A percentile compares a stretch with the other conserved stretches of the same genome.
phyloP scores from a whole-genome alignment of 2,113 vertebrate species.

The Rhizomys pruinosus region DNA sequence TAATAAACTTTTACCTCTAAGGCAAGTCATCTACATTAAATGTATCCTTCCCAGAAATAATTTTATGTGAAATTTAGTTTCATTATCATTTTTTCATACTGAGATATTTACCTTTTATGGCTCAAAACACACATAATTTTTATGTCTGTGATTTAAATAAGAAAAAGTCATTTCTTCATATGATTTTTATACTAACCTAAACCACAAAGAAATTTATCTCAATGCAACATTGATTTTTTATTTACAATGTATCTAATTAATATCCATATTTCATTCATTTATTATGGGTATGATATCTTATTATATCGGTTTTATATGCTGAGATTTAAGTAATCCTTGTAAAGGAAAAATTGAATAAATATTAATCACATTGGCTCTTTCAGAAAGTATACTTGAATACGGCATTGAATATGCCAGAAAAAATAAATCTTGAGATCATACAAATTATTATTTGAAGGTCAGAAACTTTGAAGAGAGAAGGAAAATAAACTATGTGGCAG shows the following conservation, averaged over 20 bases:
- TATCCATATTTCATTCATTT: constrained; percentile 58
- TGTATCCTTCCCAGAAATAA: background rate
- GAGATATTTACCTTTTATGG: constrained; percentile 34
- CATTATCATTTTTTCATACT: constrained; percentile 11
- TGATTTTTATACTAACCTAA: constrained; percentile 27
- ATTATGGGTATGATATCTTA: constrained; percentile 37
- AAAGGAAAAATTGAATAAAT: constrained; percentile 58
- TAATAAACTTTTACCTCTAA: constrained; percentile 41
- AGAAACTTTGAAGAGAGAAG: constrained; percentile 2
- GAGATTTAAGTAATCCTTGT: constrained; percentile 49
- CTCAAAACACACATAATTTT: constrained; percentile 12
- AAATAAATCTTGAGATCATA: constrained; percentile 45
- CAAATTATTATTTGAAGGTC: constrained; percentile 20
- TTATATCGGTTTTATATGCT: constrained; percentile 31
- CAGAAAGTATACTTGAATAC: constrained; percentile 50
- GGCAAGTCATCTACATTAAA: constrained; percentile 39
- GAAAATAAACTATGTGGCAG: constrained; percentile 51
- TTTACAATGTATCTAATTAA: constrained; percentile 46
- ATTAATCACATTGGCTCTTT: constrained; percentile 47
- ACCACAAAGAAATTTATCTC: constrained; percentile 58
- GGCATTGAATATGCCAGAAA: constrained; percentile 32
- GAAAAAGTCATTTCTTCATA: background rate
- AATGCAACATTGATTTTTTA: constrained; percentile 1
- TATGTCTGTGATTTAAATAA: constrained; percentile 17
- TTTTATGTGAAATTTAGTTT: constrained; percentile 49